Base-by-base conservation (phyloP, 2,113 vertebrate species). In the Tachuris rubrigastra region DNA sequence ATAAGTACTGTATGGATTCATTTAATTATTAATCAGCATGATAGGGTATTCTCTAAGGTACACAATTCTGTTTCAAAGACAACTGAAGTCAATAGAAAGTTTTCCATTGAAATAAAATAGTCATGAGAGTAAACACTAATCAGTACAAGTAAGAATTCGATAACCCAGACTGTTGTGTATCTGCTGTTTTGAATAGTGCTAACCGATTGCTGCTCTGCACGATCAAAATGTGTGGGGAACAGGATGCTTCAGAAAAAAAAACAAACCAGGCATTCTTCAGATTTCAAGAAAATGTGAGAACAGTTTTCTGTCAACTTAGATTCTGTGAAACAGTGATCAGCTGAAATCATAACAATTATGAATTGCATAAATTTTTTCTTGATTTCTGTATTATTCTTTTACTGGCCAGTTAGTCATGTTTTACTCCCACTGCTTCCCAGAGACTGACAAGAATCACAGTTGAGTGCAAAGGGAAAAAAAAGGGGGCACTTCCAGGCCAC, bases 1-100 rank as follows among this genome's bases (percentile, higher is more conserved):
- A 93, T 91, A 86, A 90, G 94, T 88, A 91, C 85, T 80, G 50
- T 94, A 96, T 96, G 79, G 92, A 96, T 96, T 94, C 31, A 85
- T 90, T 94, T 83, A 95, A 93, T 95, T 96, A 94, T 95, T 96
- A 80, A 97, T 84, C 52, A 88, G 79, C 63, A 15, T 27, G 76
- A 68, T 50, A 53, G 79, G 22, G 12, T 93, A 46, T 88, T 96
- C 91, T 94, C 87, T 63, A 56, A 93, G 91, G 85, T 77, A 56
- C 47, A 37, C 52, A 92, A 71, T 74, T 84, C 92, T 90, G n/a
- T 93, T 96, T 88, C 72, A 77, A 75, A 97, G 92, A 78, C 92
- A 75, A 10, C 55, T 90, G 67, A 95, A 94, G 93, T 93, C 93
- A 90, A 60, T 81, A 90, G 90, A 69, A 93, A 79, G 76, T 95